Base-by-base conservation (phyloP, 2,797 vertebrate genomes). In the Takifugu ocellatus region DNA sequence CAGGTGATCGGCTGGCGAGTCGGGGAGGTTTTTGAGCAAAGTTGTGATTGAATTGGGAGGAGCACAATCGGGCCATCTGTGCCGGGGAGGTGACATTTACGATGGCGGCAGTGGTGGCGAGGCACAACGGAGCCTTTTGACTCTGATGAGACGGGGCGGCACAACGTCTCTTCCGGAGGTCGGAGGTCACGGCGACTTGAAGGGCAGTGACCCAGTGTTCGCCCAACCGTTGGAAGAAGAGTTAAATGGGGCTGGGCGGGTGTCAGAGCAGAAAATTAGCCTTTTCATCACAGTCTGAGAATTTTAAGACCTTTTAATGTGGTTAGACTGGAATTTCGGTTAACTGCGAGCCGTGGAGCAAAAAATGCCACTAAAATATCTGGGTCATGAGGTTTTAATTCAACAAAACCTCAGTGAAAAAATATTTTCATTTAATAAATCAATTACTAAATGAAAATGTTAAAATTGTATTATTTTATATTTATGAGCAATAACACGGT, bases 111-210 rank as follows among this genome's bases (percentile, higher is more conserved):
- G 46, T 52, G 61, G 47, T 29, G 17, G 58, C 47, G 0, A 24
- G 63, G 48, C 79, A 89, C 82, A 90, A 89, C 67, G 64, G 52
- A 71, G 73, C 77, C 51, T 74, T 88, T 75, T 89, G 74, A 78
- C 56, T 33, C 27, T 50, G 56, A 68, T 52, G 63, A 80, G 84
- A 84, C 49, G 16, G 61, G 70, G 74, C 51, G 49, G 66, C 74
- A 59, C n/a, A 2, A 8, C 25, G 70, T 70, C 66, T 68, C 42
- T 25, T 29, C 61, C 54, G 27, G 57, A 49, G 85, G 71, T 84
- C 71, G 77, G 36, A 79, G 81, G 78, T 27, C 74, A 54, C 25
- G 0, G 42, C 43, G 33, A 12, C 49, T 47, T 54, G 61, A 70
- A 59, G 66, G 68, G 51, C 49, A 64, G 65, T 63, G 63, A 67